Conservation (phyloP, 2,888 invertebrate genomes). For the Mythimna loreyi region DNA sequence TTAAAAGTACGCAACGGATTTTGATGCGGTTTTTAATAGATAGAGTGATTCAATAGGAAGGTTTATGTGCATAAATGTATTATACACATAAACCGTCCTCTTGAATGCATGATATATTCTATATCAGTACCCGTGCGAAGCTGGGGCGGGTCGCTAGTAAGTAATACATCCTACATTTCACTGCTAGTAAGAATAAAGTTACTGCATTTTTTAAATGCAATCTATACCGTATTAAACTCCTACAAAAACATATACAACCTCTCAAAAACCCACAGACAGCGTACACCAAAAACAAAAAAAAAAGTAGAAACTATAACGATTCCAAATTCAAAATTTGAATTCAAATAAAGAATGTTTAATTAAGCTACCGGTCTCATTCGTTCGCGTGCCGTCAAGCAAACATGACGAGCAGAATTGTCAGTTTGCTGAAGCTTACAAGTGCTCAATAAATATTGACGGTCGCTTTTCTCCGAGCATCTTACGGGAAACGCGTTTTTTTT, state of each 20-base stretch:
- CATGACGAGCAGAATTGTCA: constrained; percentile 48
- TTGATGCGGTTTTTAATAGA: too few relatives aligned
- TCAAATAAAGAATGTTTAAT: constrained; percentile 61
- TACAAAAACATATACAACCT: not conserved
- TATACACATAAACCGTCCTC: too few relatives aligned
- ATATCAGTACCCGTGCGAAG: too few relatives aligned
- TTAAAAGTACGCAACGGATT: too few relatives aligned
- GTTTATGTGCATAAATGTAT: too few relatives aligned
- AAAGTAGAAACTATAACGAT: constrained; percentile 55
- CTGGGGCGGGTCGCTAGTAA: too few relatives aligned
- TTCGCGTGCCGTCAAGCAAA: constrained; percentile 73
- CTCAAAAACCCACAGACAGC: not conserved
- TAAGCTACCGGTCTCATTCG: constrained; percentile 66
- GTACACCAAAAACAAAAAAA: constrained; percentile 36
- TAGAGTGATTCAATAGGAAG: too few relatives aligned
- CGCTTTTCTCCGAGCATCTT: constrained; percentile 61
- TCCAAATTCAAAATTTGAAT: constrained; percentile 57
- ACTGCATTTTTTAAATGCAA: not conserved
- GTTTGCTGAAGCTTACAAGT: constrained; percentile 63
- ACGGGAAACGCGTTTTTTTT: constrained; percentile 53
- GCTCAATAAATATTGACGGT: constrained; percentile 61
- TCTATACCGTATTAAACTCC: not conserved
- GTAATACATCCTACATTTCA: not conserved
- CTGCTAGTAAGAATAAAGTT: too few relatives aligned
- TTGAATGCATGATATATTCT: too few relatives aligned